A percentile compares a stretch with the other conserved stretches of the same genome.
Conservation (phyloP, 2,888 invertebrate species). For the Lymantria monacha region DNA sequence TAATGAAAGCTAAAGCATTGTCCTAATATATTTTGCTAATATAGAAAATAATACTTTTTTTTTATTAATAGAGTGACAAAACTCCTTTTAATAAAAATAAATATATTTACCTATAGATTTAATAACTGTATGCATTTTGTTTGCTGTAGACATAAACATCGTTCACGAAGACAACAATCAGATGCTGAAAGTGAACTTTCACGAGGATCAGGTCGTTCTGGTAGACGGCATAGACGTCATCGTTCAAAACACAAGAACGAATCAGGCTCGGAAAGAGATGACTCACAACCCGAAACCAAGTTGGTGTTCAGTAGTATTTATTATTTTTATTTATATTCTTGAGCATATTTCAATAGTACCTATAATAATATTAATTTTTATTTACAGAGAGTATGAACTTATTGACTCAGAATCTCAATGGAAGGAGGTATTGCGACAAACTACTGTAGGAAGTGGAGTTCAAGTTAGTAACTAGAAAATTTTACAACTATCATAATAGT, state of each 20-base stretch:
- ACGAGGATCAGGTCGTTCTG: conserved; percentile 91
- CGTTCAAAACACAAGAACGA: conserved; percentile 89
- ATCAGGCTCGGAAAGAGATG: conserved; percentile 88
- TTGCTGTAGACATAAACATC: conserved; percentile 85
- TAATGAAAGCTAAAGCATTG: too few relatives aligned
- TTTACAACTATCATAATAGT: background rate
- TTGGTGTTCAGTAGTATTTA: conserved; percentile 32
- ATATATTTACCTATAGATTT: background rate
- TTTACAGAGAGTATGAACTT: conserved; percentile 84
- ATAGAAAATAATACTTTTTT: too few relatives aligned
- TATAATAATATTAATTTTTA: background rate
- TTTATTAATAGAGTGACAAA: too few relatives aligned
- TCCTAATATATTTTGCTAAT: too few relatives aligned
- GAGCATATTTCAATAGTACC: background rate
- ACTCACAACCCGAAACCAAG: conserved; percentile 78
- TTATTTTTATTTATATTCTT: background rate
- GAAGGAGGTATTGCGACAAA: conserved; percentile 92
- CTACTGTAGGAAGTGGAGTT: conserved; percentile 77
- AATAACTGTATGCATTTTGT: background rate
- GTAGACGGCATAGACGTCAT: conserved; percentile 88
- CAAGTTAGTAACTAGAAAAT: conserved; percentile 51
- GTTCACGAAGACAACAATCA: conserved; percentile 89
- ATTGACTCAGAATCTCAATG: conserved; percentile 94
- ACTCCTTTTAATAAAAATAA: too few relatives aligned
- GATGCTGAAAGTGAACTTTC: conserved; percentile 96